Evolutionary conservation across 2,797 vertebrate genomes (phyloP).

Genomic region (Enteromius fasciolatus): DNA sequence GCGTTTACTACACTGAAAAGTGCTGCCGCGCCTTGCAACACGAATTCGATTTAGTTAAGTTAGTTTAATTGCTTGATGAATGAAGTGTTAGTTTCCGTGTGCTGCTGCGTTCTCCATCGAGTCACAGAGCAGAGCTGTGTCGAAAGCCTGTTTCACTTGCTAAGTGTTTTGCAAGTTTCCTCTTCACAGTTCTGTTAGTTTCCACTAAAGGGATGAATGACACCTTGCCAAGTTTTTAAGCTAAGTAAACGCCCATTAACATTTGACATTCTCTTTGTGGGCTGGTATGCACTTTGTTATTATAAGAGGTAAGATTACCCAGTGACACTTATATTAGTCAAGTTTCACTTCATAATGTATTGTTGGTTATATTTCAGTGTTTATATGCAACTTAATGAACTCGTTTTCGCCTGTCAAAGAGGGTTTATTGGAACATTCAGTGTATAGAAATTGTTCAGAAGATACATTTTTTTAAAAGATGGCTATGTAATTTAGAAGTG

Average conservation of each 20-base stretch:
- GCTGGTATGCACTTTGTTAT: neutral
- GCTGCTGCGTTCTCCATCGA: neutral
- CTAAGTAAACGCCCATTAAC: neutral
- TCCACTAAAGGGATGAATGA: neutral
- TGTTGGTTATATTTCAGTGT: neutral
- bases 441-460: neutral
- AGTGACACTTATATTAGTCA: neutral
- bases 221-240: neutral
- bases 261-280: neutral
- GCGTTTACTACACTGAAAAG: neutral
- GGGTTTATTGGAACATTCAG: neutral
- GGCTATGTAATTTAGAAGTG: neutral
- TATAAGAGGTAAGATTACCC: neutral
- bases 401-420: neutral
- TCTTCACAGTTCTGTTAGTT: conserved; percentile 19
- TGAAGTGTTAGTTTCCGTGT: neutral
- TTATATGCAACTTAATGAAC: neutral
- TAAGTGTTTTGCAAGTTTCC: conserved; percentile 3
- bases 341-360: conserved; percentile 7
- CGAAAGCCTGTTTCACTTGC: neutral
- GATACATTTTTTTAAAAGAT: no score
- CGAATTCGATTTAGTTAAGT: neutral
- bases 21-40: neutral
- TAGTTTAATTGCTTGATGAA: neutral
- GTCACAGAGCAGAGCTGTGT: neutral